Base-by-base conservation (phyloP, 2,888 invertebrate genomes). In the Danaus chrysippus region DNA sequence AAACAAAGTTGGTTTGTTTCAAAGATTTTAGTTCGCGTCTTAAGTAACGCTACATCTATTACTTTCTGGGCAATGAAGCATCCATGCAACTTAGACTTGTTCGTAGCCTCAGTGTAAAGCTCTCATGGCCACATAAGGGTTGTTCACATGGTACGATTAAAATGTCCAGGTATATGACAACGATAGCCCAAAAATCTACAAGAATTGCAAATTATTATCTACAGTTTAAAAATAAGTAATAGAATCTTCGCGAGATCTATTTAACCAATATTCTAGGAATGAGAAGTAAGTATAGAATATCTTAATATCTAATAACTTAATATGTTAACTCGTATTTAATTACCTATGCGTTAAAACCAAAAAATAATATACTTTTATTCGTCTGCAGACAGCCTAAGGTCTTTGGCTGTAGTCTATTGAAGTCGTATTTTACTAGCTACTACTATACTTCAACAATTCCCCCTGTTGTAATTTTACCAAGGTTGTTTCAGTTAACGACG, bases 361-460 rank as follows among this genome's bases (percentile, higher is more conserved):
- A 34, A 34, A 34, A 34, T 34, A 34, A 6, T 15, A 53, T n/a
- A 42, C 41, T 13, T 53, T 23, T 10, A 19, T n/a, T 23, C 34
- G 61, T 61, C 23, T 49, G 52, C 42, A 44, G 52, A 19, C 9
- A 52, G 42, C 57, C 61, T 64, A 55, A 56, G 44, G 56, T 53
- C 60, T 61, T 52, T 42, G 52, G 54, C 19, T 10, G 52, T 59
- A 57, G 55, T 58, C 54, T 57, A 61, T 61, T 63, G 63, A 67
- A 67, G 61, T 61, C 63, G 67, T 63, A 61, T 57, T 63, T 67
- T 65, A 23, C 65, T 59, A 44, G 42, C 44, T 57, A 61, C 56
- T 43, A 67, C 61, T 62, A 58, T 61, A 52, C 66, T 64, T 58
- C 42, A 55, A 59, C 59, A 59, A 64, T 62, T 64, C 62, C 53